These are phyloP conservation scores for Eilema depressum DNA, from an alignment of 2,888 invertebrate species.

Conservation along the genomic window DNA sequence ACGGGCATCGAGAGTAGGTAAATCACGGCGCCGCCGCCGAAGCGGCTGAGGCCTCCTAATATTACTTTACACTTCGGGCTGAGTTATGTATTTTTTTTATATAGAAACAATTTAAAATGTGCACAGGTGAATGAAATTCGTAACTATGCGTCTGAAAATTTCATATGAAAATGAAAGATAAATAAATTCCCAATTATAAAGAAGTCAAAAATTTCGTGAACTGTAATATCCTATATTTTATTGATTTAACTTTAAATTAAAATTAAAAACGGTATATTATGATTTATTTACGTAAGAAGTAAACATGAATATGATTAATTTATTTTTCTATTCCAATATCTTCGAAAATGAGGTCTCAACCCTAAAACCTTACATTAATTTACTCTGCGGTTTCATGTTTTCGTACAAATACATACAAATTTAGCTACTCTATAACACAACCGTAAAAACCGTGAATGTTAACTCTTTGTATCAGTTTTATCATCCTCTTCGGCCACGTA, in stretches of 20 bases:
- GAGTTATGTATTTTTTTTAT: background rate
- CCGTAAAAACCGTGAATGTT: constrained; percentile 61
- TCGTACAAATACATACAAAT: constrained; percentile 37
- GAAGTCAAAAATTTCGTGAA: too few species aligned
- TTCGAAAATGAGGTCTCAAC: constrained; percentile 12
- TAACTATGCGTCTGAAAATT: background rate
- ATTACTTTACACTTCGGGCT: too few species aligned
- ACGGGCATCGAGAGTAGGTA: too few species aligned
- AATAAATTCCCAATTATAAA: too few species aligned
- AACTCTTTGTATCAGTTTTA: constrained; percentile 39
- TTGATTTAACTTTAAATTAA: too few species aligned
- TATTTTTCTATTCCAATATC: background rate
- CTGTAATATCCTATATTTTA: too few species aligned
- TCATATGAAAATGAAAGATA: background rate
- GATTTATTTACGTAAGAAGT: too few species aligned
- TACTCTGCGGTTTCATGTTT: constrained; percentile 30
- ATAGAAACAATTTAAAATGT: background rate
- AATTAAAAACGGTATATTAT: too few species aligned
- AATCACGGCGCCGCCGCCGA: background rate
- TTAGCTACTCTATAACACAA: constrained; percentile 59
- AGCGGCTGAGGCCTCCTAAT: too few species aligned
- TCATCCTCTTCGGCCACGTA: too few species aligned
- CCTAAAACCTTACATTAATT: constrained; percentile 25
- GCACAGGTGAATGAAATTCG: background rate
- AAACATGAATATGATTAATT: background rate